phyloP scores from a whole-genome alignment of 2,888 invertebrate genomes.

The Rhodophaea formosa region DNA sequence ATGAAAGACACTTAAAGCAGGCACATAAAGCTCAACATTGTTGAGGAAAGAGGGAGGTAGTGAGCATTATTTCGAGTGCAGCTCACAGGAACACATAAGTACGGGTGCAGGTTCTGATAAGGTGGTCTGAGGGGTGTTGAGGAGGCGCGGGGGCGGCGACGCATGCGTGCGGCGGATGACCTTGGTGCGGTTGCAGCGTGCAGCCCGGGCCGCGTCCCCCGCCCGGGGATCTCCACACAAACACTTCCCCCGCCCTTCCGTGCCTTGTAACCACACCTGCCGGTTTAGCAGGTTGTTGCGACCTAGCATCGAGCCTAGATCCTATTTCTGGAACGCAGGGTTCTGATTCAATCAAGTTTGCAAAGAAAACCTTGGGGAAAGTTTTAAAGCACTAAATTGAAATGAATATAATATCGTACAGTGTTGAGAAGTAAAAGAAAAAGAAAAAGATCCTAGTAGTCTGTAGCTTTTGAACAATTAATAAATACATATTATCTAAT shows the following conservation, averaged over 20 bases:
- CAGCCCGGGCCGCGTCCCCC: constrained; percentile 50
- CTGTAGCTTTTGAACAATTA: too few species aligned
- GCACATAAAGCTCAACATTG: constrained; percentile 8
- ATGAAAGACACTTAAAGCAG: neutral
- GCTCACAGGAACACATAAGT: constrained; percentile 59
- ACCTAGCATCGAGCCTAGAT: constrained; percentile 65
- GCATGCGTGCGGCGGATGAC: constrained; percentile 77
- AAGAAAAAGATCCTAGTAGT: too few species aligned
- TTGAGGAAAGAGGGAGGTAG: constrained; percentile 31
- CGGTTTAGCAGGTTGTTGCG: constrained; percentile 74
- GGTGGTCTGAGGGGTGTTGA: constrained; percentile 30
- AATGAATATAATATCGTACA: neutral
- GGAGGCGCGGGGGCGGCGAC: constrained; percentile 43
- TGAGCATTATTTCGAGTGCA: constrained; percentile 52
- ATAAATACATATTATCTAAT: too few species aligned
- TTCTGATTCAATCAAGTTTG: constrained; percentile 42
- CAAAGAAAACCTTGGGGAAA: constrained; percentile 22
- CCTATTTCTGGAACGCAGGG: constrained; percentile 62
- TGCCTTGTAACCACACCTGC: constrained; percentile 65
- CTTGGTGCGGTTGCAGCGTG: constrained; percentile 78
- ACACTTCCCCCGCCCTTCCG: constrained; percentile 51
- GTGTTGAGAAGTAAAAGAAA: neutral
- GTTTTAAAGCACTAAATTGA: neutral
- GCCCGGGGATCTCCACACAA: constrained; percentile 48
- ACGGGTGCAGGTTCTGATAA: constrained; percentile 52